Base-by-base conservation (phyloP, 2,797 vertebrate species). In the Cynodonichthys magdalenae region DNA sequence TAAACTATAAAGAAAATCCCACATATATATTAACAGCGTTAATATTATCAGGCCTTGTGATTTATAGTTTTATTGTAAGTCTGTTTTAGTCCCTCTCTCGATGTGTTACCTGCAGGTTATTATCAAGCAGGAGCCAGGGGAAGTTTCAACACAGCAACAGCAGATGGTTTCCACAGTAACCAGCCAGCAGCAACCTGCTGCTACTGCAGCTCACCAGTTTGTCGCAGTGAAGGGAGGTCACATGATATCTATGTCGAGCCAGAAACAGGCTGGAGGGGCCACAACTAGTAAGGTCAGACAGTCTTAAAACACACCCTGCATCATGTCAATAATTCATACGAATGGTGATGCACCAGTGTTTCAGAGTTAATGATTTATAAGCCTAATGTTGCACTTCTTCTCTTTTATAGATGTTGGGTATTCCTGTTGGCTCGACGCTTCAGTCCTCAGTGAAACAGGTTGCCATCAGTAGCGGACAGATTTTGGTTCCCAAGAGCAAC, bases 81-180 rank as follows among this genome's bases (percentile, higher is more conserved):
- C 1, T 54, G 31, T 48, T 63, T 31, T 0, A 45, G 24, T 55
- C 9, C 4, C 18, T 63, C 24, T 49, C 55, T 56, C 45, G 3
- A 29, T 48, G 19, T 71, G 31, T 77, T 53, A 57, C 27, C 55
- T 53, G 15, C 87, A 99, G 97, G 97, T 99, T 80, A 97, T 99
- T 66, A 99, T 99, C 90, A 99, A 99, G 79, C 98, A 99, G 88
- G 98, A 99, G 77, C 97, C 97, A 0, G 95, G 96, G 60, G 98
- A 99, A 88, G 90, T 96, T 77, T 92, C 95, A 57, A 93, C 94
- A 57, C 94, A 91, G 71, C 92, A 93, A 72, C 91, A 94, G 6
- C 80, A 91, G 46, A 86, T 93, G 52, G 92, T 90, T 58, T 89
- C 95, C 42, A 93, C 94, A 60, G 82, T 93, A 74, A 80, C 92